Evolutionary conservation across 2,797 vertebrate genomes (phyloP).

Genomic region (Diplodus sargus): DNA sequence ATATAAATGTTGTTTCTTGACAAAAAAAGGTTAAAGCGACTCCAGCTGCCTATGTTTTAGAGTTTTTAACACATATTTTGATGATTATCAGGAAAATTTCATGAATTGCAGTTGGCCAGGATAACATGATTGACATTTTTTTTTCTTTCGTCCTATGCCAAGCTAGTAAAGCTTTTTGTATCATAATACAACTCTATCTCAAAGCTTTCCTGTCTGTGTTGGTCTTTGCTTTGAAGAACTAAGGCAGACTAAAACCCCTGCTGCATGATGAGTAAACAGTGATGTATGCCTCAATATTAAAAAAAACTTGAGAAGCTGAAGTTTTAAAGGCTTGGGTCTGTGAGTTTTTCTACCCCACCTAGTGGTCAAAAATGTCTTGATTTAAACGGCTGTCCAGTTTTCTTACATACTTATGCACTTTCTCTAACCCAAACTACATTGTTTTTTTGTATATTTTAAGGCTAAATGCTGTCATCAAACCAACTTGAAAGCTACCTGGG

Average conservation of each 20-base stretch:
- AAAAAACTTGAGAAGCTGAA: not conserved
- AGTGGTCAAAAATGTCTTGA: not conserved
- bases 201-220: no score
- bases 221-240: no score
- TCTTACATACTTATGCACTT: not conserved
- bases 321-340: not conserved
- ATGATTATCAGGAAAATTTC: no score
- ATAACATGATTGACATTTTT: no score
- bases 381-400: not conserved
- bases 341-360: slow-evolving; percentile 1
- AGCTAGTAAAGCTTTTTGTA: no score
- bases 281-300: no score
- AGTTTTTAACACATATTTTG: no score
- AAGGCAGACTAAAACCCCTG: not conserved
- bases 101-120: no score
- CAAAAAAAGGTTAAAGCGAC: not conserved
- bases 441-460: not conserved
- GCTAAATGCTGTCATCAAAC: not conserved
- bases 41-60: no score
- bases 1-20: no score
- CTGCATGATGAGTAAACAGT: not conserved
- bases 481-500: slow-evolving; percentile 80
- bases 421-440: not conserved
- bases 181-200: no score
- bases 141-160: no score